A percentile compares a stretch with the other conserved stretches of the same genome.
Evolutionary conservation across 2,113 vertebrate species (phyloP).

Genomic region (Okapia johnstoni): DNA sequence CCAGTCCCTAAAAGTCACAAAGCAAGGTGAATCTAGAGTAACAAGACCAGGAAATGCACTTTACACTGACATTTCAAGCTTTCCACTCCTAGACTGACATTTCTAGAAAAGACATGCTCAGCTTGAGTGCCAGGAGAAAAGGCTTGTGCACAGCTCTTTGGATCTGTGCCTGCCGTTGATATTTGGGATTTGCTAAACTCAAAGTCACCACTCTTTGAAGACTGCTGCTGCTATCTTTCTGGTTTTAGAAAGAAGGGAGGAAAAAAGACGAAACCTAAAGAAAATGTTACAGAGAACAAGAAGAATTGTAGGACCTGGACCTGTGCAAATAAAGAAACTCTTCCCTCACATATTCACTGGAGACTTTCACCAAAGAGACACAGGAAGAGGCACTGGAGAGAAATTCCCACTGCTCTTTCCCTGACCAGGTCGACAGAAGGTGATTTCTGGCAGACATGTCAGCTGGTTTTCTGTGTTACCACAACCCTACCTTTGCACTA

Average conservation of each 20-base stretch:
- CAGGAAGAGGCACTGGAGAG: not conserved
- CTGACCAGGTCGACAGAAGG: not conserved
- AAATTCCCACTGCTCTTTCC: fast-evolving
- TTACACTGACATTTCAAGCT: not conserved
- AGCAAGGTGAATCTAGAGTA: not conserved
- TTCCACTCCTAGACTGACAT: slow-evolving; percentile 23
- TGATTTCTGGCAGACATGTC: not conserved
- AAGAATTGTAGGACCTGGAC: not conserved
- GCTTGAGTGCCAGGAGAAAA: not conserved
- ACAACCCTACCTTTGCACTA: not conserved
- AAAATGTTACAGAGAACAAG: not conserved
- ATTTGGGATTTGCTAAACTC: not conserved
- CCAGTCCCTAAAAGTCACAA: not conserved
- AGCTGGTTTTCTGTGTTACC: not conserved
- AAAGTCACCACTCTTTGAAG: not conserved
- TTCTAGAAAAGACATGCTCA: slow-evolving; percentile 36
- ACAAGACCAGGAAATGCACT: not conserved
- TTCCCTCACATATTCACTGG: not conserved
- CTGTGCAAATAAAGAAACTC: not conserved
- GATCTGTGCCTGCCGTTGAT: not conserved
- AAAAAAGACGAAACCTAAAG: not conserved
- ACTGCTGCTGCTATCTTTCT: not conserved
- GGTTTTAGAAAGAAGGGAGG: not conserved
- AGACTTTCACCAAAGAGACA: not conserved
- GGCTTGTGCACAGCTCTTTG: not conserved